Base-by-base conservation (phyloP, 2,113 vertebrate species). In the Planiliza haematocheilus region DNA sequence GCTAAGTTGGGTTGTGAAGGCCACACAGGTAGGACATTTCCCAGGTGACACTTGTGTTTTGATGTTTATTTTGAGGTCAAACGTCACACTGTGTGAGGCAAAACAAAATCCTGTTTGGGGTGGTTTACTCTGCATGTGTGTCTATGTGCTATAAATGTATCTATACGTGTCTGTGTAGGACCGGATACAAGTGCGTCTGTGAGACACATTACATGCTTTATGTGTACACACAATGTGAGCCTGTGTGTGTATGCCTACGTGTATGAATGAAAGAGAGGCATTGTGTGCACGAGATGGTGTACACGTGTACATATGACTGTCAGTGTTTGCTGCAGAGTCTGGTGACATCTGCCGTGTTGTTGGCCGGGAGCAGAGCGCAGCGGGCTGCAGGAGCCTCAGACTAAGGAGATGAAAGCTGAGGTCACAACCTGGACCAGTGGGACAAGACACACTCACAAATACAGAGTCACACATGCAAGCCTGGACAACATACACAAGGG, bases 381-480 rank as follows among this genome's bases (percentile, higher is more conserved):
- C 81, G 17, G 90, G 88, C 79, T 34, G 74, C 83, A 58, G 71
- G 79, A 84, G 82, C 82, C 77, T 86, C 86, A 82, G 81, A 88
- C 86, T 77, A 86, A 84, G 81, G 81, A 87, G 89, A 91, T 91
- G 90, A 91, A 91, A 91, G 91, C 78, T 12, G 83, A 88, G 90
- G 91, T 91, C 89, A 86, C 71, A 86, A 87, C 85, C 85, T 76
- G 85, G 78, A 89, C 83, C 85, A 61, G 79, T 81, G 89, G 86
- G 91, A 90, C 74, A 61, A 88, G 82, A 83, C 79, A 61, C 55
- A 70, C 52, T 43, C 62, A 85, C 77, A 77, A 77, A 70, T 24
- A 82, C 63, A 79, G 74, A 86, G 56, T 69, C 74, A 78, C 87
- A 78, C 76, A 77, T 61, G 71, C 76, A 71, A 82, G 78, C 45